Evolutionary conservation across 2,888 invertebrate species (phyloP).

Genomic region (Endomychus coccineus): DNA sequence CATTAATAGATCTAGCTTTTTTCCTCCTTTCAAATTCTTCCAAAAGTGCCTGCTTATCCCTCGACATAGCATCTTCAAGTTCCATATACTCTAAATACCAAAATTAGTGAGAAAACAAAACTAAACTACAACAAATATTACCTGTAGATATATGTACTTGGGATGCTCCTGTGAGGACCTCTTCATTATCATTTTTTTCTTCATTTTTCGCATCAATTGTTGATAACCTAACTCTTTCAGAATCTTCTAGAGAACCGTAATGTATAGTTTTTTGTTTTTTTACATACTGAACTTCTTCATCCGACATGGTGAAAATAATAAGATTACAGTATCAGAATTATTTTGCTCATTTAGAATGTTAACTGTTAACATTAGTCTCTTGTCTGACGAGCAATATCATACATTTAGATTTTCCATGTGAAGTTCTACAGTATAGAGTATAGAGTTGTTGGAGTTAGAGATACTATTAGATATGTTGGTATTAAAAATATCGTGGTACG

Average conservation of each 20-base stretch:
- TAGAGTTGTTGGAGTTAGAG: no score
- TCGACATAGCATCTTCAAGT: constrained; percentile 76
- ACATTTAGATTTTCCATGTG: no score
- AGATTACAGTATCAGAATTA: no score
- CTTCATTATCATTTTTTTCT: constrained; percentile 48
- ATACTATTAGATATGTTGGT: no score
- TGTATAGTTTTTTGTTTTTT: constrained; percentile 74
- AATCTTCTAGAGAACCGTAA: constrained; percentile 85
- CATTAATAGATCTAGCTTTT: constrained; percentile 90
- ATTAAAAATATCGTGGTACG: no score
- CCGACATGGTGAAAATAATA: constrained; percentile 67
- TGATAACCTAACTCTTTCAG: constrained; percentile 63
- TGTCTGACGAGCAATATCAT: no score
- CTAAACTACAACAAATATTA: no score
- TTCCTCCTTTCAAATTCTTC: constrained; percentile 94
- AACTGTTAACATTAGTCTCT: no score
- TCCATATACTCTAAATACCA: constrained; percentile 66
- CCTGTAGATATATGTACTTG: constrained; percentile 63
- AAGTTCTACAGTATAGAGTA: no score
- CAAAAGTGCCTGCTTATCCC: constrained; percentile 82
- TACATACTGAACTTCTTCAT: constrained; percentile 68
- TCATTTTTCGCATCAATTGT: constrained; percentile 54
- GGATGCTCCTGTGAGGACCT: constrained; percentile 50
- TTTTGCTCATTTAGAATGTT: no score
- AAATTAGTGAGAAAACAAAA: constrained; percentile 2